Conservation (phyloP, 2,888 invertebrate species). For the Nephrotoma guestfalica region DNA sequence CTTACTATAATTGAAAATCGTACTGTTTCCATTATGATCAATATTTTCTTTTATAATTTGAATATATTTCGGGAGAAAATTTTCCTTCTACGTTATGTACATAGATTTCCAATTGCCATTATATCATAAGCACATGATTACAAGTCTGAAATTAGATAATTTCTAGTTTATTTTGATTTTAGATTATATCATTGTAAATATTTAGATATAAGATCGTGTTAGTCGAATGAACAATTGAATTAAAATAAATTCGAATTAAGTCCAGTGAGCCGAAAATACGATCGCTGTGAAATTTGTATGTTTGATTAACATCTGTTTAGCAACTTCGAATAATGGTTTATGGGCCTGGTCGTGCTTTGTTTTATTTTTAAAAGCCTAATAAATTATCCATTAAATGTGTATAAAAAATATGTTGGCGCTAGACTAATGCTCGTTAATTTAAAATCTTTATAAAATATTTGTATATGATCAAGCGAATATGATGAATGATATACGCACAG, state of each 20-base stretch:
- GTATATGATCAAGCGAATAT: neutral
- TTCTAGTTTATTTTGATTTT: neutral
- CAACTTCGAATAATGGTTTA: neutral
- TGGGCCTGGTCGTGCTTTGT: neutral
- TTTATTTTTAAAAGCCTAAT: neutral
- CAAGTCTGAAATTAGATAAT: neutral
- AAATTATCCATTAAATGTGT: neutral
- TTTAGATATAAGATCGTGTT: neutral
- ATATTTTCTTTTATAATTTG: neutral
- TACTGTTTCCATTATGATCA: constrained; percentile 26
- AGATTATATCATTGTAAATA: neutral
- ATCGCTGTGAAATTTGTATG: neutral
- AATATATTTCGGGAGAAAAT: neutral
- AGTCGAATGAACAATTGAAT: neutral
- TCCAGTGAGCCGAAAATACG: neutral
- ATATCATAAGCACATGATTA: neutral
- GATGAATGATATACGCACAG: neutral
- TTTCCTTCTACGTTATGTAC: neutral
- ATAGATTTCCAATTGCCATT: neutral
- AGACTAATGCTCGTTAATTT: neutral
- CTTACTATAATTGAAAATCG: constrained; percentile 34
- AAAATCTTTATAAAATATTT: neutral
- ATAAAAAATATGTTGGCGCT: neutral
- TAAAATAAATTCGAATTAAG: neutral
- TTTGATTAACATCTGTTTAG: neutral